Conservation (phyloP, 2,797 vertebrate species). For the Tauraco hartlaubi region DNA sequence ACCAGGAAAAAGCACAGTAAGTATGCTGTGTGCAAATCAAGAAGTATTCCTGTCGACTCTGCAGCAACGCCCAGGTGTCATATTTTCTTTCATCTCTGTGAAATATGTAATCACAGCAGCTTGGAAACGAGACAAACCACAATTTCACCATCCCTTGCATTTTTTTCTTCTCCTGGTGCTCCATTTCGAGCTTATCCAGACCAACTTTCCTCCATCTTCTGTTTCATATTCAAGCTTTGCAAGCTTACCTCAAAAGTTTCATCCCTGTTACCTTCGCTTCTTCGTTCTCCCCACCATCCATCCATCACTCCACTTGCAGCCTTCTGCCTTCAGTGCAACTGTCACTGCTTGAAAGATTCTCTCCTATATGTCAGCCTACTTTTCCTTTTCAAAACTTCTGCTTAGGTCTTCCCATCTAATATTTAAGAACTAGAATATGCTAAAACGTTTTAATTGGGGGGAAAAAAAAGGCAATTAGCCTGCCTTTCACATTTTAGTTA, state of each 20-base stretch:
- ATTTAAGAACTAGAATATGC: neutral
- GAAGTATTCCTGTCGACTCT: neutral
- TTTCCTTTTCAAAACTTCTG: neutral
- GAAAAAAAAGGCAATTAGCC: too few relatives aligned
- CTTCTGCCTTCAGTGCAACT: neutral
- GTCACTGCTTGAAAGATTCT: neutral
- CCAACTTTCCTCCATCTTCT: neutral
- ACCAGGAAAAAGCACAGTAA: fast-evolving
- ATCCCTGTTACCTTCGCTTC: neutral
- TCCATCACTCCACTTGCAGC: neutral
- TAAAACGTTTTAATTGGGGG: neutral
- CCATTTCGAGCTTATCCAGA: neutral
- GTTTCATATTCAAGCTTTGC: neutral
- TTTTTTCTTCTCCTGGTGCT: neutral
- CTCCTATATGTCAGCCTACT: neutral
- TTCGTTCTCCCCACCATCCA: neutral
- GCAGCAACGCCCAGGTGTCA: neutral
- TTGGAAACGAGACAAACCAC: neutral
- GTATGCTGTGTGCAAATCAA: neutral
- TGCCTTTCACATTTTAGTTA: neutral
- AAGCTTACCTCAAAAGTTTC: neutral
- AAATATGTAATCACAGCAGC: neutral
- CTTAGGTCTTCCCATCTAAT: neutral
- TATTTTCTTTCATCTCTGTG: neutral
- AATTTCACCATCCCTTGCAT: neutral